These are phyloP conservation scores for Drosophila lacteicornis DNA, from an alignment of 1,140 invertebrate species.

Conservation along the genomic window DNA sequence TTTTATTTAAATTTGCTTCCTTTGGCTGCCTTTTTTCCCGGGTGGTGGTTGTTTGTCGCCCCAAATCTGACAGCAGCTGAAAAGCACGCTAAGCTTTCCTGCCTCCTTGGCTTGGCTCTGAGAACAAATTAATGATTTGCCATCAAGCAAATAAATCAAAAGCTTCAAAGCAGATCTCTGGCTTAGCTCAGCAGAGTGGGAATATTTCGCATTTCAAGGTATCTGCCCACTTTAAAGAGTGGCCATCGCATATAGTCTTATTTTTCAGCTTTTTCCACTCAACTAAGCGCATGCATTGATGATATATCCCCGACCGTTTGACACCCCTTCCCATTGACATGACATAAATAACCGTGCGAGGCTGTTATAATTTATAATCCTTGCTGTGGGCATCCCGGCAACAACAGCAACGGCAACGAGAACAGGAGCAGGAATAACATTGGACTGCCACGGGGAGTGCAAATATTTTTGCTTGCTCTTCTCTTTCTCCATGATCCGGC, in stretches of 20 bases:
- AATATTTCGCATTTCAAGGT: constrained; percentile 4
- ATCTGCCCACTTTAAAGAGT: constrained; percentile 38
- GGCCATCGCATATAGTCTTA: constrained; percentile 36
- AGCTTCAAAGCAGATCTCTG: constrained; percentile 60
- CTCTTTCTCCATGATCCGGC: constrained; percentile 23
- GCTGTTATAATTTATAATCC: constrained; percentile 83
- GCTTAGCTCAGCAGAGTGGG: constrained; percentile 27
- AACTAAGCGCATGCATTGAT: constrained; percentile 79
- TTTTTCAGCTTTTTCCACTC: constrained; percentile 67
- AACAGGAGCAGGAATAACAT: constrained; percentile 38
- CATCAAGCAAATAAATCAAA: constrained; percentile 76
- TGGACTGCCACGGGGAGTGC: constrained; percentile 39
- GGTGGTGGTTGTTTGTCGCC: constrained; percentile 53
- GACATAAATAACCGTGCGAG: constrained; percentile 79
- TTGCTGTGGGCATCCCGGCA: constrained; percentile 53
- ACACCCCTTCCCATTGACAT: constrained; percentile 67
- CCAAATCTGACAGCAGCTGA: constrained; percentile 74
- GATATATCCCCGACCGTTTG: constrained; percentile 61
- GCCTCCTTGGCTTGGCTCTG: constrained; percentile 17
- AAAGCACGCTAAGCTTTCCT: constrained; percentile 67
- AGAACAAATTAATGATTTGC: constrained; percentile 78
- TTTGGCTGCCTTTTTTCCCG: constrained; percentile 26
- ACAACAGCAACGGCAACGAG: constrained; percentile 30
- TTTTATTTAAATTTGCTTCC: constrained; percentile 70
- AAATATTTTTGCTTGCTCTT: constrained; percentile 53